Evolutionary conservation across 2,113 vertebrate genomes (phyloP), one percentile per base, ranked within the genome.

Genomic region (Microtus richardsoni): DNA sequence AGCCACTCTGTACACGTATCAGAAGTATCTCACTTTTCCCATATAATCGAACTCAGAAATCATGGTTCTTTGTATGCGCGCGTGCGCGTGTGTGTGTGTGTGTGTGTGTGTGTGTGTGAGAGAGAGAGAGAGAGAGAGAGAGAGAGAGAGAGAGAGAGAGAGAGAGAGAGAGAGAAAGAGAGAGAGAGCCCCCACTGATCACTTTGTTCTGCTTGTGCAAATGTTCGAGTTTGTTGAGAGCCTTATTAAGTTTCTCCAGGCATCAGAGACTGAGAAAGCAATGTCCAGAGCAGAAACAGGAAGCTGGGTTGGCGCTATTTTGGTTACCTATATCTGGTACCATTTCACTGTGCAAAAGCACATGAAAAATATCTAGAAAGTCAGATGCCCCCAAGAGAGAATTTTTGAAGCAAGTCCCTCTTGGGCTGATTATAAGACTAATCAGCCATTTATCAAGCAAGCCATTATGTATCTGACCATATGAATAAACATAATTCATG

Each of bases 401-500:
- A 44, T 87, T 96, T 96, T 86, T 96, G 60, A 96, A 96, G 77
- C 80, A 8, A 26, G 68, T 96, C 95, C 85, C 95, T 96, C 86
- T 95, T 96, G 96, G 95, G 78, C 85, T 97, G 97, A 97, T 97
- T 98, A 95, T 97, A 95, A 96, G 87, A 96, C 97, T 96, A 96
- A 97, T 97, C 97, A 98, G 88, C 95, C 94, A 95, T 96, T 97
- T 98, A 97, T 97, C 96, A 97, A 97, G 96, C 93, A 96, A 96
- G 91, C 85, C 92, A 97, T 97, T 98, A 96, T 97, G 92, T 96
- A 93, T 96, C 95, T 97, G 96, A 97, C 96, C 96, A 96, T 97
- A 97, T 97, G 96, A 98, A 97, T 97, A 97, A 98, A 97, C 96
- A 98, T 97, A 97, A 96, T 98, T 95, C 95, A 97, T 97, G 97